Conservation (phyloP, 2,888 invertebrate genomes). For the Portevinia maculata region DNA sequence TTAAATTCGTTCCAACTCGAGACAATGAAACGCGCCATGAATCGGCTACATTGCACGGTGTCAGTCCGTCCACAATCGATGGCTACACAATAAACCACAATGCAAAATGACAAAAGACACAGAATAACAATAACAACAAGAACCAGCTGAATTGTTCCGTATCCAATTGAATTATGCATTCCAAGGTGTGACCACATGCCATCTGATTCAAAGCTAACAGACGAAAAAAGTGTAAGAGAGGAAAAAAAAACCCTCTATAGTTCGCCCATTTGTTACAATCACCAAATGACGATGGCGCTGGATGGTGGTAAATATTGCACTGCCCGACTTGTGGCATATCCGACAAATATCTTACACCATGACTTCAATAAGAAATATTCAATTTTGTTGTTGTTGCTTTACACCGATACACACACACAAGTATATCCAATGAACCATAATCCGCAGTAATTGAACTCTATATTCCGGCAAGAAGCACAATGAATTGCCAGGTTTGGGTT, state of each 20-base stretch:
- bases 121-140: slow-evolving; percentile 45
- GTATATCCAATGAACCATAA: slow-evolving; percentile 66
- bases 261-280: slow-evolving; percentile 71
- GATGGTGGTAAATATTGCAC: slow-evolving; percentile 17
- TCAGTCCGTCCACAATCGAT: slow-evolving; percentile 46
- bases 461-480: slow-evolving; percentile 65
- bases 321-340: slow-evolving; percentile 65
- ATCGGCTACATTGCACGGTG: slow-evolving; percentile 11
- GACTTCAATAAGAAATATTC: slow-evolving; percentile 64
- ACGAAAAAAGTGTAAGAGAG: slow-evolving; percentile 1
- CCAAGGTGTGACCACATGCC: slow-evolving; percentile 73
- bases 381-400: slow-evolving; percentile 40
- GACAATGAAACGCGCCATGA: slow-evolving; percentile 57
- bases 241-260: slow-evolving; percentile 31
- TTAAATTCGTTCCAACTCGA: slow-evolving; percentile 56
- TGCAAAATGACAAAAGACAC: slow-evolving; percentile 70
- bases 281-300: slow-evolving; percentile 55
- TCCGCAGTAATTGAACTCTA: slow-evolving; percentile 72
- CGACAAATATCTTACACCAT: slow-evolving; percentile 70
- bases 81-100: slow-evolving; percentile 53
- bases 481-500: slow-evolving; percentile 32
- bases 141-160: slow-evolving; percentile 64
- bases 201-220: slow-evolving; percentile 54
- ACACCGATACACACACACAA: slow-evolving; percentile 31
- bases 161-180: slow-evolving; percentile 74